Base-by-base conservation (phyloP, 2,113 vertebrate genomes). In the Sceloporus undulatus region DNA sequence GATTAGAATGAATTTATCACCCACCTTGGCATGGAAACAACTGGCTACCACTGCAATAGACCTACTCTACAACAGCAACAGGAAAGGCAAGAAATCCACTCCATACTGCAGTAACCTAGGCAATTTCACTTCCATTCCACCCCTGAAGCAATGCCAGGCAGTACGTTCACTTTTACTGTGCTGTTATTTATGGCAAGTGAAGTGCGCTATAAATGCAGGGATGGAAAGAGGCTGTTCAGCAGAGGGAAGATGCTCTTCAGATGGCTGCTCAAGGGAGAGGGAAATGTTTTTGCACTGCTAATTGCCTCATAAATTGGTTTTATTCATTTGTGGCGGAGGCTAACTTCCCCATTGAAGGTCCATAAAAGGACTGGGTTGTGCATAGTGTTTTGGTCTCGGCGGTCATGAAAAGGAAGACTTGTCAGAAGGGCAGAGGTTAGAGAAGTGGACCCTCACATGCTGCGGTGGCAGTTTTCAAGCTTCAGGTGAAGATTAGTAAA, bases 301-400 rank as follows among this genome's bases (percentile, higher is more conserved):
- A 95, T 95, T 96, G 90, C 92, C 90, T 95, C 93, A 94, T 94
- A 96, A 93, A 93, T 94, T 94, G 92, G 89, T 94, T 95, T 95
- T 95, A 95, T 94, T 95, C 92, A n/a, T n/a, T 93, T 88, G 87
- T 87, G 78, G 89, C 92, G 94, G 91, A 93, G 89, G 85, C 91
- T 95, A 94, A 94, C 90, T 90, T 93, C 92, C 90, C 88, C 90
- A 92, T 94, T 94, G 94, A 95, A 94, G 94, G 93, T 95, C 93
- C 94, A 94, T 94, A 95, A 96, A 94, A 92, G 89, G 93, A 94
- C 88, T 93, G 90, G 88, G 88, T 62, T 89, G 93, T 93, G 88
- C 91, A 92, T 85, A 90, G 94, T 95, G 92, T 85, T 93, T 92
- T 91, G 87, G 91, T 91, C 85, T 92, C 14, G 38, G 62, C 86